A percentile compares a stretch with the other conserved stretches of the same genome.
phyloP scores from a whole-genome alignment of 1,140 invertebrate genomes.

The Bombus cullumanus region DNA sequence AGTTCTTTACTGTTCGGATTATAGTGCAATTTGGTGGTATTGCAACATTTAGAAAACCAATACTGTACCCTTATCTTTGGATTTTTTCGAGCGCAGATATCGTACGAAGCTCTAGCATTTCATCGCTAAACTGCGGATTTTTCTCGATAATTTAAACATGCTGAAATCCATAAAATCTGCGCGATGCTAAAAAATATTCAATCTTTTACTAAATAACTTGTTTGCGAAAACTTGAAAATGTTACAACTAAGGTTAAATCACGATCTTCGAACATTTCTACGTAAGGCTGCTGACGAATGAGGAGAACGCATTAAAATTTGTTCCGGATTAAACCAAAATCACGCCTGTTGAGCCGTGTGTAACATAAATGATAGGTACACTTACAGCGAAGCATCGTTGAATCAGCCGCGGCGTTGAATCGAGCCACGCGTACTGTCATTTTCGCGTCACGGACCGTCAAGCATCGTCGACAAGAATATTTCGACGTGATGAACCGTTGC shows the following conservation, averaged over 20 bases:
- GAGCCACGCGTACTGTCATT: conserved; percentile 24
- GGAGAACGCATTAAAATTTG: background rate
- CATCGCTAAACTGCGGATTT: no score
- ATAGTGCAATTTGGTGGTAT: background rate
- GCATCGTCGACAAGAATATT: conserved; percentile 46
- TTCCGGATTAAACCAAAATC: background rate
- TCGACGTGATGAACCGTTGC: conserved; percentile 33
- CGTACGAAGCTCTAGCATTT: no score
- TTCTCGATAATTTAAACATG: no score
- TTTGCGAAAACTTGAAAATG: no score
- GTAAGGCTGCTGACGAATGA: no score
- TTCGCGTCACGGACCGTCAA: conserved; percentile 38
- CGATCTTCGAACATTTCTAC: no score
- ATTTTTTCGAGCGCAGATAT: background rate
- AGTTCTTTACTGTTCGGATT: background rate
- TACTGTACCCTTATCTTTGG: background rate
- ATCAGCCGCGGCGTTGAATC: background rate
- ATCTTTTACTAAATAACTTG: no score
- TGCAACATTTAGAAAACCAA: no score
- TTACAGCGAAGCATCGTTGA: conserved; percentile 3
- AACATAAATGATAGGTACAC: background rate
- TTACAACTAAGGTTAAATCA: no score
- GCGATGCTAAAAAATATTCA: no score
- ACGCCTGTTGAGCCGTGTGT: background rate
- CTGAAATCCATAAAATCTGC: no score